A percentile compares a stretch with the other conserved stretches of the same genome.
Conservation (phyloP, 2,888 invertebrate genomes). For the Apotomis turbidana region DNA sequence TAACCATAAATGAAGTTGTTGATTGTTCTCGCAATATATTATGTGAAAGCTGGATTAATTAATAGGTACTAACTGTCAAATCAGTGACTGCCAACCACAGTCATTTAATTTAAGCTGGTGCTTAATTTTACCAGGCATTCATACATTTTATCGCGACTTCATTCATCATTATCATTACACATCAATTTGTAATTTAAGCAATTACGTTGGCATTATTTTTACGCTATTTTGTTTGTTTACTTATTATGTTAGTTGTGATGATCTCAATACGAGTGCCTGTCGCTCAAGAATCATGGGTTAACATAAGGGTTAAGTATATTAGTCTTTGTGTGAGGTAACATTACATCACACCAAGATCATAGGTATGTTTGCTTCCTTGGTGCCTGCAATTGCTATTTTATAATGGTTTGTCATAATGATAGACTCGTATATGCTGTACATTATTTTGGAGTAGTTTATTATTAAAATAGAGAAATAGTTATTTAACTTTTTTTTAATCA, state of each 20-base stretch:
- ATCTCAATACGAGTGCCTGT: constrained; percentile 36
- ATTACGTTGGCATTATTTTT: constrained; percentile 15
- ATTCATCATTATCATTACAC: too few species aligned
- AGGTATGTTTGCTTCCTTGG: not conserved
- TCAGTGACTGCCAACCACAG: too few species aligned
- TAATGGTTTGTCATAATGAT: too few species aligned
- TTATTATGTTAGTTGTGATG: constrained; percentile 38
- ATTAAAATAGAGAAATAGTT: too few species aligned
- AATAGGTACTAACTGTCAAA: not conserved
- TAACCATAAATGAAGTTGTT: not conserved
- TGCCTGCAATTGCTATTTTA: too few species aligned
- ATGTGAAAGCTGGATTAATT: not conserved
- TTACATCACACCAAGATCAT: constrained; percentile 18
- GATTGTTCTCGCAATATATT: not conserved
- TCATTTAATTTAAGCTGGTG: too few species aligned
- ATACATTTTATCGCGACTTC: too few species aligned
- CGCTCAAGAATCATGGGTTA: constrained; percentile 23
- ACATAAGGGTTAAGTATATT: constrained; percentile 7
- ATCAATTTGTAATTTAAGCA: too few species aligned
- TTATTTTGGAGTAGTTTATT: too few species aligned
- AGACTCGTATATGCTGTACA: too few species aligned
- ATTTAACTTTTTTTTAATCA: too few species aligned
- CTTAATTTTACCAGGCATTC: too few species aligned
- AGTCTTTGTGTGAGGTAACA: not conserved
- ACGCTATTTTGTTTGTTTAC: constrained; percentile 25